Evolutionary conservation across 2,113 vertebrate genomes (phyloP).

Genomic region (Abramis brama): DNA sequence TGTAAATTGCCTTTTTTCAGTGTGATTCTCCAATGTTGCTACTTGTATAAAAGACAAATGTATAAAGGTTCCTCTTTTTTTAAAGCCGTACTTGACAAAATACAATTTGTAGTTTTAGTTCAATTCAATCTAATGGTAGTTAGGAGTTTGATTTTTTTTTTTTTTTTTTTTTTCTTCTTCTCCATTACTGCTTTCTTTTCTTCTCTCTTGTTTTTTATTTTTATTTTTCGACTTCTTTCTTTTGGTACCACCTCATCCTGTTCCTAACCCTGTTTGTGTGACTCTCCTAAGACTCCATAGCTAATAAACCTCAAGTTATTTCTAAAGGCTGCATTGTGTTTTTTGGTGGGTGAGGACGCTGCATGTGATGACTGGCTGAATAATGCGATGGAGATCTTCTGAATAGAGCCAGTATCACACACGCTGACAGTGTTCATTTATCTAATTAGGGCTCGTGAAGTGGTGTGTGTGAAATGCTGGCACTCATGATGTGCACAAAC

Average conservation of each 20-base stretch:
- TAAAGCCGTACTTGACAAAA: conserved; percentile 41
- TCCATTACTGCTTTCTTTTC: conserved; percentile 51
- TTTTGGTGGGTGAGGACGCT: conserved; percentile 2
- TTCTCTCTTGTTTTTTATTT: conserved; percentile 40
- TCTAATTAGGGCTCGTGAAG: not conserved
- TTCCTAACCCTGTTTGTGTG: conserved; percentile 47
- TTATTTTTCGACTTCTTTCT: conserved; percentile 40
- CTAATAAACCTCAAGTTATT: conserved; percentile 72
- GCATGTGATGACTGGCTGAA: conserved; percentile 37
- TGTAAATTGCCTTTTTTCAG: conserved; percentile 60
- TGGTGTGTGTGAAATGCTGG: conserved; percentile 8
- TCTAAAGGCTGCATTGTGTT: conserved; percentile 54
- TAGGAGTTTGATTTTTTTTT: conserved; percentile 43
- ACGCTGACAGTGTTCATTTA: not conserved
- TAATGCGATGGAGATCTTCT: conserved; percentile 20
- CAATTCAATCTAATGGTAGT: conserved; percentile 43
- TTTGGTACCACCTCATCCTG: conserved; percentile 48
- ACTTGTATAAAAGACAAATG: conserved; percentile 60
- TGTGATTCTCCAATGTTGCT: conserved; percentile 54
- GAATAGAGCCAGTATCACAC: conserved; percentile 30
- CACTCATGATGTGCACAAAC: conserved; percentile 19
- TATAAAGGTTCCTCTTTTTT: conserved; percentile 52
- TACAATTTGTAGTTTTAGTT: conserved; percentile 47
- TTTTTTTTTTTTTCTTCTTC: not conserved
- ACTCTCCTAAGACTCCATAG: conserved; percentile 53